A percentile compares a stretch with the other conserved stretches of the same genome.
Conservation (phyloP, 2,888 invertebrate genomes). For the Pardosa pseudoannulata region DNA sequence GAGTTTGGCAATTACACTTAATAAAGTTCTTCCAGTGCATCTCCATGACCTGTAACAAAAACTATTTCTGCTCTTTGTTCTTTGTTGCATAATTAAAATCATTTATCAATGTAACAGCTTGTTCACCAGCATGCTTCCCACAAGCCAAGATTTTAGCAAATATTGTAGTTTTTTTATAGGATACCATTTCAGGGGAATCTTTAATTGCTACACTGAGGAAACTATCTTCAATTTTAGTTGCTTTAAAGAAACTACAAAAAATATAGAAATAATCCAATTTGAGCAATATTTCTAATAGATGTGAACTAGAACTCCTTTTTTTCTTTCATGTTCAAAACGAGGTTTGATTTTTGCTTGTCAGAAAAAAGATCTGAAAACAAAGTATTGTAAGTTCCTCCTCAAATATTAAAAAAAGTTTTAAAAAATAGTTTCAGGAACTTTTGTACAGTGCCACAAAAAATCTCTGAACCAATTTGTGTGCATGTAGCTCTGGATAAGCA, state of each 20-base stretch:
- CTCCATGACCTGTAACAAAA: slow-evolving; percentile 10
- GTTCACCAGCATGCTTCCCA: slow-evolving; percentile 6
- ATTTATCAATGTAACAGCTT: background rate
- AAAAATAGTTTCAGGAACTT: too few relatives aligned
- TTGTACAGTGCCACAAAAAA: too few relatives aligned
- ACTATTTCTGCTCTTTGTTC: slow-evolving; percentile 4
- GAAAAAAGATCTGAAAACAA: background rate
- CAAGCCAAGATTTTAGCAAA: background rate
- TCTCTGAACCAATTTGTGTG: too few relatives aligned
- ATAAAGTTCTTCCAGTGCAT: background rate
- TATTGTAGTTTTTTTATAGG: slow-evolving; percentile 8
- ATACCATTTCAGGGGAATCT: background rate
- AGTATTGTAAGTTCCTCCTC: too few relatives aligned
- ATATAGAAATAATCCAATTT: slow-evolving; percentile 10
- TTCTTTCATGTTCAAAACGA: slow-evolving; percentile 12
- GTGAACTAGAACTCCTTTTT: slow-evolving; percentile 3
- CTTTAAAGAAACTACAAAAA: background rate
- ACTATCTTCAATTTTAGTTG: background rate
- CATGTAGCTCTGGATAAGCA: too few relatives aligned
- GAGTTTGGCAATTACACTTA: background rate
- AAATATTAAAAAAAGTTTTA: too few relatives aligned
- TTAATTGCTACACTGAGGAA: too few relatives aligned
- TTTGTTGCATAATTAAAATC: slow-evolving; percentile 18
- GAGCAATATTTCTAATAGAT: slow-evolving; percentile 10
- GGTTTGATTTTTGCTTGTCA: background rate